Percentiles rank a stretch among this genome's conserved stretches.
Conservation (phyloP, 2,113 vertebrate species). For the Lagenorhynchus albirostris region DNA sequence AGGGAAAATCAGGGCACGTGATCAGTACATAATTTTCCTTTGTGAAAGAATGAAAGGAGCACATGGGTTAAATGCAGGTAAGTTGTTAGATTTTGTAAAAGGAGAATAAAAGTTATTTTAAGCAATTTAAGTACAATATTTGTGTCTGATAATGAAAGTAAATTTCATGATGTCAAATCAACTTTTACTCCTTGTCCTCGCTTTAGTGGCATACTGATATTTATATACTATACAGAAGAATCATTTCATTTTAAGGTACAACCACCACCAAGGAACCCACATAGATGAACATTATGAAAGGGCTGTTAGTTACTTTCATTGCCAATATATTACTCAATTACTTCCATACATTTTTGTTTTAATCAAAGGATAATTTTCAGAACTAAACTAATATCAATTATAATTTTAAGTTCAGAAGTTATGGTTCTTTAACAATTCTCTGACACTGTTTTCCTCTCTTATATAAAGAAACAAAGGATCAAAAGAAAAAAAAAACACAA, state of each 20-base stretch:
- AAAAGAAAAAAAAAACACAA: not conserved
- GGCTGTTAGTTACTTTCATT: not conserved
- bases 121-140: constrained; percentile 3
- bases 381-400: constrained; percentile 3
- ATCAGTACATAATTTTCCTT: not conserved
- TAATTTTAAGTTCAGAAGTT: constrained; percentile 14
- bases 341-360: not conserved
- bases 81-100: not conserved
- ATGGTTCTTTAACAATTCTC: not conserved
- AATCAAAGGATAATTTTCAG: constrained; percentile 9
- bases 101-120: not conserved
- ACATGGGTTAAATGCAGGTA: not conserved
- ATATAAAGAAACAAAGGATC: not conserved
- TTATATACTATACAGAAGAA: not conserved
- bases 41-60: not conserved
- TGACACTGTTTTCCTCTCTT: not conserved
- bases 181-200: not conserved
- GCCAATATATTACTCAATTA: not conserved
- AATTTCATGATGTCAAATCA: not conserved
- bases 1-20: not conserved
- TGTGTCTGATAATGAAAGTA: not conserved
- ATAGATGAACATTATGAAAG: not conserved
- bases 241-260: not conserved
- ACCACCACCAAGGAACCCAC: not conserved
- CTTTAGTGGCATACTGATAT: not conserved